These are phyloP conservation scores for Ametastegia equiseti DNA, from an alignment of 2,888 invertebrate species.

Conservation along the genomic window DNA sequence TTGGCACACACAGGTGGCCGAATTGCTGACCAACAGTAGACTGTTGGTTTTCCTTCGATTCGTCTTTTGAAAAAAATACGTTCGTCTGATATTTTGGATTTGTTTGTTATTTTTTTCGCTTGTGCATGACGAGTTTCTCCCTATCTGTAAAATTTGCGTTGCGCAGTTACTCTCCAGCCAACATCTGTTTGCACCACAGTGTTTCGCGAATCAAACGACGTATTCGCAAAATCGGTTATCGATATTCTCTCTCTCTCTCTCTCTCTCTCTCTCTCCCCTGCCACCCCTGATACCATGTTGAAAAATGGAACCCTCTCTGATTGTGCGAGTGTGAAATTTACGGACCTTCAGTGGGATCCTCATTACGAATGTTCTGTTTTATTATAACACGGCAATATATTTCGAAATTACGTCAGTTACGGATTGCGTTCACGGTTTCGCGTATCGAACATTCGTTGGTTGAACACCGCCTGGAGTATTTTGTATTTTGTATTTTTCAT, in stretches of 20 bases:
- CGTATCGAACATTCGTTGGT: background rate
- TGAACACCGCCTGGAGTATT: conserved; percentile 14
- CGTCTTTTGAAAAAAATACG: background rate
- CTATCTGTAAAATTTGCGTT: background rate
- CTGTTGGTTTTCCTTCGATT: too few species aligned
- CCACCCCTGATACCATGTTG: background rate
- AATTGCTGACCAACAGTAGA: too few species aligned
- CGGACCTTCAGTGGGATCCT: conserved; percentile 56
- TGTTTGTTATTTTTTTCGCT: background rate
- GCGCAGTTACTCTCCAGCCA: background rate
- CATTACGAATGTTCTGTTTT: conserved; percentile 68
- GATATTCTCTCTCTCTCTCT: background rate
- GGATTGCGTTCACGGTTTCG: conserved; percentile 20
- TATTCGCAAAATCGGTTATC: conserved; percentile 14
- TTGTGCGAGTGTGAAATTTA: conserved; percentile 13
- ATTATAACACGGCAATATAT: conserved; percentile 55
- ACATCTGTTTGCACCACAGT: background rate
- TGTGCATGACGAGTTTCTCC: background rate
- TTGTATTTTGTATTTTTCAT: conserved; percentile 30
- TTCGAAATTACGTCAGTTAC: conserved; percentile 38
- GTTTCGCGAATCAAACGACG: conserved; percentile 16
- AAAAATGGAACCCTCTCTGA: conserved; percentile 10
- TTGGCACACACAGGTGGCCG: conserved; percentile 30
- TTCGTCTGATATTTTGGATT: background rate
- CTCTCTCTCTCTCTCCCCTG: background rate